These are phyloP conservation scores for Excalfactoria chinensis DNA, from an alignment of 2,113 vertebrate species.

Conservation along the genomic window DNA sequence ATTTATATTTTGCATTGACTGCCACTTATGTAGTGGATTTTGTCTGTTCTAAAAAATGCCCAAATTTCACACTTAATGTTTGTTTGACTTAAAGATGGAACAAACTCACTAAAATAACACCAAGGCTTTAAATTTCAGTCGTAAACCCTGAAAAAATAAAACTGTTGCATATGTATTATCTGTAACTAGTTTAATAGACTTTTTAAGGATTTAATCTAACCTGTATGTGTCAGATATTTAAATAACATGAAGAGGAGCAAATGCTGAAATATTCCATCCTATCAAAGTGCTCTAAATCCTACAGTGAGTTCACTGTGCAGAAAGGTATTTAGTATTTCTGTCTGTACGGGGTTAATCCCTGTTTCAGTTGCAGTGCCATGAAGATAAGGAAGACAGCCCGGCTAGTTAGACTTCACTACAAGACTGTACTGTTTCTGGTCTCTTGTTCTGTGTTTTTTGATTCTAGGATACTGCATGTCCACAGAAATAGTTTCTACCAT, in stretches of 20 bases:
- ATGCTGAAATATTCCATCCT: not conserved
- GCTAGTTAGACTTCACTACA: not conserved
- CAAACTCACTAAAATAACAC: not conserved
- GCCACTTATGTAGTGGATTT: conserved; percentile 1
- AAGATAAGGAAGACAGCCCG: not conserved
- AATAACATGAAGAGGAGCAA: not conserved
- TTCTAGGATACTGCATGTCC: not conserved
- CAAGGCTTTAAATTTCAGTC: not conserved
- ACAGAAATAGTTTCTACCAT: not conserved
- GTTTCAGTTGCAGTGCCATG: accelerated
- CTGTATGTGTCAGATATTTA: not conserved
- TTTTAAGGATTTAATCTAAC: not conserved
- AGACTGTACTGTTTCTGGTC: not conserved
- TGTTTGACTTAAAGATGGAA: not conserved
- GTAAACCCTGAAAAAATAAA: not conserved
- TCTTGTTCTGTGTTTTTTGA: not conserved
- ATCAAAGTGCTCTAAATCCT: not conserved
- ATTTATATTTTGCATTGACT: not conserved
- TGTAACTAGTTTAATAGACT: not conserved
- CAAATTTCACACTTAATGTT: not conserved
- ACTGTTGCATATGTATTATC: not conserved
- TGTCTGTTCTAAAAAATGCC: conserved; percentile 14
- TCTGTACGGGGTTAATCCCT: not conserved
- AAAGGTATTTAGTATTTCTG: not conserved
- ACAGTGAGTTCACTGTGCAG: not conserved